Percentiles rank a stretch among this genome's conserved stretches.
Conservation (phyloP, 2,113 vertebrate species). For the Serinus canaria region DNA sequence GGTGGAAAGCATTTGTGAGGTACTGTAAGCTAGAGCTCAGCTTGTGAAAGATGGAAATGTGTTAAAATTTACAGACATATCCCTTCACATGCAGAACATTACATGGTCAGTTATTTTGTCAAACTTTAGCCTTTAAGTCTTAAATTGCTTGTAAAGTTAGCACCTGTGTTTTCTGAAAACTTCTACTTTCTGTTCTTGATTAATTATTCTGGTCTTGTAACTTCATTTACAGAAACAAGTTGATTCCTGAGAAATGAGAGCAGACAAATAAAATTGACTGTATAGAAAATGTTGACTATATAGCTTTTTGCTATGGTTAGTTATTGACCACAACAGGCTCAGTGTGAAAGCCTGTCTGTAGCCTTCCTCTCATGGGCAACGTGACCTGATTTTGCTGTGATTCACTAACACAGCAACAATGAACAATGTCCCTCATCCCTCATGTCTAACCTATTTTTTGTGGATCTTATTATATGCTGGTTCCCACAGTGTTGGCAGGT, state of each 20-base stretch:
- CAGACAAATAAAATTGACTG: conserved; percentile 52
- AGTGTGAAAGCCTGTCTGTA: not conserved
- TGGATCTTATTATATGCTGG: not conserved
- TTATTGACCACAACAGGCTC: not conserved
- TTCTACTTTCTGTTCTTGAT: conserved; percentile 12
- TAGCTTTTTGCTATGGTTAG: not conserved
- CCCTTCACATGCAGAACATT: not conserved
- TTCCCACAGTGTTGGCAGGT: not conserved
- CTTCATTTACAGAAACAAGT: conserved; percentile 46
- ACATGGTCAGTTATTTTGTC: not conserved
- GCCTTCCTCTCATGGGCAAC: not conserved
- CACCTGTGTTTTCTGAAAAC: conserved; percentile 5
- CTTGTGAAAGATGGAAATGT: not conserved
- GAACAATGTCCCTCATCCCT: not conserved
- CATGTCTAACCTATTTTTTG: not conserved
- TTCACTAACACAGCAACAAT: not conserved
- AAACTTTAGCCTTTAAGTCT: not conserved
- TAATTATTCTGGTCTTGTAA: conserved; percentile 39
- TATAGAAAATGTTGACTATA: not conserved
- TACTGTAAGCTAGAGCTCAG: not conserved
- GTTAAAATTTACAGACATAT: not conserved
- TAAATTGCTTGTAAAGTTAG: conserved; percentile 53
- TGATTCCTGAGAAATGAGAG: conserved; percentile 51
- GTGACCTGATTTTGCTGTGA: not conserved
- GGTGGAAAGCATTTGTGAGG: not conserved